A percentile compares a stretch with the other conserved stretches of the same genome.
Conservation (phyloP, 2,888 invertebrate species). For the Stictocephala bisonia region DNA sequence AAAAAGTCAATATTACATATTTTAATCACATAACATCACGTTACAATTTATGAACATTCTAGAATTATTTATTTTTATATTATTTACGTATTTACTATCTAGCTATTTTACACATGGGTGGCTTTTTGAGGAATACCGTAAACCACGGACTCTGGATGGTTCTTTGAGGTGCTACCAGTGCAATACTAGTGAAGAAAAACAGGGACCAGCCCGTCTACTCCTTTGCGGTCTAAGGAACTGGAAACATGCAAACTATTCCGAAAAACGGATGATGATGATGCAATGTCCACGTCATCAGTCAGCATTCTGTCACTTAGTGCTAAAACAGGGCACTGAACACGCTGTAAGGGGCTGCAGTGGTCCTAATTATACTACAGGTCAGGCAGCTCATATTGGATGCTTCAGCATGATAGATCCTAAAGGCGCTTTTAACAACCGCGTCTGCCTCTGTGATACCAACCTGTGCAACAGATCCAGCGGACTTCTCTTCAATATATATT, state of each 20-base stretch:
- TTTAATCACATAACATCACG: too few relatives aligned
- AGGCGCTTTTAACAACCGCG: too few relatives aligned
- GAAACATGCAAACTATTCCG: constrained; percentile 25
- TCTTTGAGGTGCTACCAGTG: constrained; percentile 40
- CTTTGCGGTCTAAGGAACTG: constrained; percentile 28
- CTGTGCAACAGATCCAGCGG: constrained; percentile 49
- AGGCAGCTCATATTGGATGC: constrained; percentile 27
- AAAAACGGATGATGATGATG: constrained; percentile 39
- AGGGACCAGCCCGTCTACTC: background rate
- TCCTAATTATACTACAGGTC: constrained; percentile 2
- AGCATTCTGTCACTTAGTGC: constrained; percentile 37
- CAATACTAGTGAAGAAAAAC: constrained; percentile 18
- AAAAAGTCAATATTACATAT: too few relatives aligned
- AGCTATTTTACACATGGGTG: background rate
- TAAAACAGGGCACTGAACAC: background rate
- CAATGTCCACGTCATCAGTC: constrained; percentile 43
- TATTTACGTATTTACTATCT: too few relatives aligned
- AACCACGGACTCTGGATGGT: background rate
- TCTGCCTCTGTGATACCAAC: constrained; percentile 43
- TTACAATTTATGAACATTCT: too few relatives aligned
- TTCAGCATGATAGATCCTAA: background rate
- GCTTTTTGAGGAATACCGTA: constrained; percentile 6
- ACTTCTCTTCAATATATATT: too few relatives aligned
- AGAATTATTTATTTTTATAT: too few relatives aligned
- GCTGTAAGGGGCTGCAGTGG: constrained; percentile 40